These are phyloP conservation scores for Megaustenia siamemsis DNA, from an alignment of 2,888 invertebrate species.

Conservation along the genomic window DNA sequence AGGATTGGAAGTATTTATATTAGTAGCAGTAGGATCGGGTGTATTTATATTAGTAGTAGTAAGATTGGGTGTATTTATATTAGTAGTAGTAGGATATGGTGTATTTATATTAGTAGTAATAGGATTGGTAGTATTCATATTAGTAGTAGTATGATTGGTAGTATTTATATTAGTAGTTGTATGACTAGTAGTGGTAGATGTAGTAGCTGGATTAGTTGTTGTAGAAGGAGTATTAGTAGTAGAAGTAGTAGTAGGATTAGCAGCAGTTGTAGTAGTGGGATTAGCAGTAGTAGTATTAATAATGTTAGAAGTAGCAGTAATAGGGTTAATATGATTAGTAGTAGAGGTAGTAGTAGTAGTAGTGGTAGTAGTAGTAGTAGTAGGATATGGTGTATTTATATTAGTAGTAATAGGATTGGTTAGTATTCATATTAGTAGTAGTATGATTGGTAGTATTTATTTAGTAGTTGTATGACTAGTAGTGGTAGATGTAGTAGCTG, in stretches of 20 bases:
- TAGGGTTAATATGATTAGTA: neutral
- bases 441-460: neutral
- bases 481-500: neutral
- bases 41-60: neutral
- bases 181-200: neutral
- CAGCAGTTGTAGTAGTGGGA: neutral
- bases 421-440: neutral
- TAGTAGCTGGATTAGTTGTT: neutral
- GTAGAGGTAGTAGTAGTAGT: neutral
- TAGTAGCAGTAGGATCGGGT: neutral
- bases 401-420: neutral
- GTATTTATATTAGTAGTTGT: neutral
- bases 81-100: neutral
- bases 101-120: neutral
- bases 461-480: neutral
- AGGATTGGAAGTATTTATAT: neutral
- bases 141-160: neutral
- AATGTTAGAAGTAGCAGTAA: neutral
- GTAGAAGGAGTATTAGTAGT: neutral
- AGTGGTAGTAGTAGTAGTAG: constrained; percentile 14
- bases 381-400: neutral
- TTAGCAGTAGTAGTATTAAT: neutral
- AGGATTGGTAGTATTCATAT: neutral
- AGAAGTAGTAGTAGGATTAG: constrained; percentile 7
- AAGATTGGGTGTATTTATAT: neutral